phyloP scores from a whole-genome alignment of 2,888 invertebrate species.

The Drosophila yooni region DNA sequence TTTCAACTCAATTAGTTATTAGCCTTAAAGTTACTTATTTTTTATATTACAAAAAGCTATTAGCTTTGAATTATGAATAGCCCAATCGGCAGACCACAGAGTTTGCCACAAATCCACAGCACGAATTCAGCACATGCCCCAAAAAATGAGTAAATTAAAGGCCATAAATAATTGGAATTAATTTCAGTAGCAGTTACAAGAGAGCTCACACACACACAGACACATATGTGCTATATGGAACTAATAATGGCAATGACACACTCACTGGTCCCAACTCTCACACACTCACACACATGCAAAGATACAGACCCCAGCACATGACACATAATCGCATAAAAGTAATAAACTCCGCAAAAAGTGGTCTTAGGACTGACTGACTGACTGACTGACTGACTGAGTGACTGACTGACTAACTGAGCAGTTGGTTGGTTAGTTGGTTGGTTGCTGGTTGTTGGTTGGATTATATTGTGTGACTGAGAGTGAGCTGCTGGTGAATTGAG shows the following conservation, averaged over 20 bases:
- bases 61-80: slow-evolving; percentile 30
- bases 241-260: slow-evolving; percentile 76
- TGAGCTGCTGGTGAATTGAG: slow-evolving; percentile 30
- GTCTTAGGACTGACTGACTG: slow-evolving; percentile 48
- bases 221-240: slow-evolving; percentile 19
- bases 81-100: slow-evolving; percentile 2
- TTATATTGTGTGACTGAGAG: slow-evolving; percentile 12
- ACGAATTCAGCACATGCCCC: not conserved
- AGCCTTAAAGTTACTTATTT: slow-evolving; percentile 3
- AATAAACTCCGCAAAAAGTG: slow-evolving; percentile 74
- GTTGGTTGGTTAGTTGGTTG: slow-evolving; percentile 2
- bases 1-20: not conserved
- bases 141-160: slow-evolving; percentile 34
- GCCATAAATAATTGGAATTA: slow-evolving; percentile 75
- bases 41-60: slow-evolving; percentile 6
- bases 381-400: slow-evolving; percentile 39
- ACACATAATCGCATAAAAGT: slow-evolving; percentile 78
- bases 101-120: slow-evolving; percentile 3
- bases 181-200: slow-evolving; percentile 46
- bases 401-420: slow-evolving; percentile 5
- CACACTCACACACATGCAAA: slow-evolving; percentile 15
- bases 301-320: slow-evolving; percentile 39
- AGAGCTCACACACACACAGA: not conserved
- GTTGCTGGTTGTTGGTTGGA: slow-evolving; percentile 16
- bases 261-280: slow-evolving; percentile 34